These are phyloP conservation scores for Meloidogyne floridensis DNA, from an alignment of 1,140 invertebrate species.

Conservation along the genomic window DNA sequence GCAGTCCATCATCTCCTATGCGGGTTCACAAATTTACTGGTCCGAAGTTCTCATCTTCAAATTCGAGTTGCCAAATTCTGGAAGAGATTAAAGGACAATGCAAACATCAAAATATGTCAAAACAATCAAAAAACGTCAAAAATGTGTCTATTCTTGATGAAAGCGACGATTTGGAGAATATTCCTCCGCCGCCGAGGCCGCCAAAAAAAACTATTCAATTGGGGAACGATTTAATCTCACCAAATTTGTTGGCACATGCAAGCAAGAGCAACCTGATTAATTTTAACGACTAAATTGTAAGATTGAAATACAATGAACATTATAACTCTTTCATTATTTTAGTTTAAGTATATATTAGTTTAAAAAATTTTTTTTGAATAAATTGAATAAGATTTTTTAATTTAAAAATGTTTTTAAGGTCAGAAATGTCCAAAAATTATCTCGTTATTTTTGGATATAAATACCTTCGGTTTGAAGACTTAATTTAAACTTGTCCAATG, in stretches of 20 bases:
- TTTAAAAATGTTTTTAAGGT: background rate
- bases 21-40: background rate
- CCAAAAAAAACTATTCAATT: background rate
- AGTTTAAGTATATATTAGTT: no score
- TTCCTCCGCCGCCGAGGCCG: no score
- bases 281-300: background rate
- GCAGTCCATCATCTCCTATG: background rate
- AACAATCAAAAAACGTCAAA: no score
- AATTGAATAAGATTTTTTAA: background rate
- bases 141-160: background rate
- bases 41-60: background rate
- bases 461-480: no score
- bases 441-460: no score
- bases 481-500: no score
- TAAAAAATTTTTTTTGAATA: no score
- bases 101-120: no score
- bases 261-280: background rate
- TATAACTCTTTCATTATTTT: no score
- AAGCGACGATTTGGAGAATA: slow-evolving; percentile 1
- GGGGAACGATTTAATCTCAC: slow-evolving; percentile 1
- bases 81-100: background rate
- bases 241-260: slow-evolving; percentile 20
- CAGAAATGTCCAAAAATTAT: no score
- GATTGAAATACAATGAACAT: no score
- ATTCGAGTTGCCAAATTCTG: background rate